Base-by-base conservation (phyloP, 2,888 invertebrate species). In the Himalopsyche tibetana region DNA sequence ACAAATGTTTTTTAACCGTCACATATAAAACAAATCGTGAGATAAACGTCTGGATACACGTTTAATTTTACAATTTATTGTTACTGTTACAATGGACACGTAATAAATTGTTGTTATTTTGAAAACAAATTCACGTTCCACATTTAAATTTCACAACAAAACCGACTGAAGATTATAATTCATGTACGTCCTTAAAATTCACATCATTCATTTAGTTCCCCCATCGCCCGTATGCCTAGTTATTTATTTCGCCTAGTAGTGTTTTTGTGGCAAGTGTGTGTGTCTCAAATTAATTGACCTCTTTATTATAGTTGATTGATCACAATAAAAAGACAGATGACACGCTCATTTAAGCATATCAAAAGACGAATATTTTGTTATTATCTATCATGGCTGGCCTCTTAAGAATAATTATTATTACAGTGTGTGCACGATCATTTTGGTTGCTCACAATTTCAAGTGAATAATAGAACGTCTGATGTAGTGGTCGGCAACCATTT, bases 291-390 rank as follows among this genome's bases (percentile, higher is more conserved):
- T 74, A 74, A 74, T 74, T 74, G 74, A 74, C 74, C 74, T 15
- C 74, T 74, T 74, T 74, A 74, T 74, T 74, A 74, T 36, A 74
- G 74, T 74, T 74, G 74, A 74, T 74, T 74, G 74, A 74, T 74
- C 74, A 36, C 74, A 74, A 74, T 74, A 74, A 74, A 74, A 74
- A 74, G 74, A 74, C 74, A 74, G 74, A 74, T 74, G 74, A 74
- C 74, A 74, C 74, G 74, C 74, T 74, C 74, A 74, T 74, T 74
- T 74, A 8, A 74, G 36, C 74, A 74, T 38, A 74, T 74, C 74
- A 74, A 74, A 74, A 74, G 74, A 74, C 74, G 74, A 74, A 74
- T 74, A 74, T 36, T 36, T 28, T 36, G 36, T 15, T 74, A 74
- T 36, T 74, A 28, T 74, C 74, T 74, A 74, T 74, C 74, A 74